Percentiles rank a stretch among this genome's conserved stretches.
Evolutionary conservation across 1,140 invertebrate species (phyloP).

Genomic region (roundworm (Caenorhabditis elegans)): WBcel235 BX284606.5:8159001-8159500

Average conservation of each 20-base stretch:
- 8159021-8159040: no score
- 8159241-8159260: constrained; percentile 43
- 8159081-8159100: no score
- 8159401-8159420: constrained; percentile 67
- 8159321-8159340: constrained; percentile 39
- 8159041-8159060: no score
- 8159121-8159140: no score
- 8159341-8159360: constrained; percentile 47
- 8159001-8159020: no score
- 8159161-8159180: no score
- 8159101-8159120: no score
- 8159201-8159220: constrained; percentile 34
- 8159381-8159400: constrained; percentile 67
- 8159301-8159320: constrained; percentile 42
- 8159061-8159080: no score
- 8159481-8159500: constrained; percentile 57
- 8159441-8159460: background rate
- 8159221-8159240: constrained; percentile 52
- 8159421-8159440: constrained; percentile 47
- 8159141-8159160: no score
- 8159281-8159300: constrained; percentile 16
- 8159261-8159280: background rate
- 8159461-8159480: background rate
- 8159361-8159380: constrained; percentile 64
- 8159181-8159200: background rate